Conservation (phyloP, 2,888 invertebrate species). For the Ischnura elegans region DNA sequence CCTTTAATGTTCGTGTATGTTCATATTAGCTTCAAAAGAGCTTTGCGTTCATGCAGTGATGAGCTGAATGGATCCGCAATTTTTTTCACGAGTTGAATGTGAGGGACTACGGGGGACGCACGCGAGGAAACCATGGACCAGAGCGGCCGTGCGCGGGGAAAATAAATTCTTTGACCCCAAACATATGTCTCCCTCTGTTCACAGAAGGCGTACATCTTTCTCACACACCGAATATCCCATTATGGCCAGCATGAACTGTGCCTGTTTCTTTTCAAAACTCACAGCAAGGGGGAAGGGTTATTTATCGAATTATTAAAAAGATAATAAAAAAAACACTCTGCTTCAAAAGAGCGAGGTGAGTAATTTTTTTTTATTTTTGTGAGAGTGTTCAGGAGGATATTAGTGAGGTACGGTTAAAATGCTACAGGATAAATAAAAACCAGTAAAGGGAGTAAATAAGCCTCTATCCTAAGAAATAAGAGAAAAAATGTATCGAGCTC, state of each 20-base stretch:
- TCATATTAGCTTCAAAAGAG: background rate
- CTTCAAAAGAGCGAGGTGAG: background rate
- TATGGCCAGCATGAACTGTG: background rate
- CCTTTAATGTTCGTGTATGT: background rate
- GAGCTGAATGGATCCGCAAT: background rate
- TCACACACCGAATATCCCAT: background rate
- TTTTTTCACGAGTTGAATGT: background rate
- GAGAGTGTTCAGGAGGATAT: background rate
- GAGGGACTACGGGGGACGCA: background rate
- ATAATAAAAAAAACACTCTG: background rate
- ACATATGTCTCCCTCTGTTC: background rate
- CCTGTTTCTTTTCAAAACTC: background rate
- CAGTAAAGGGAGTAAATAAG: background rate
- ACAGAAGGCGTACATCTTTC: background rate
- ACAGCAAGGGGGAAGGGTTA: background rate
- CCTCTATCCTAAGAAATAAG: background rate
- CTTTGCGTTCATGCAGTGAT: background rate
- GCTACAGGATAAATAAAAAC: background rate
- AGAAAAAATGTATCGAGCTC: background rate
- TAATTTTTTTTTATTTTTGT: background rate
- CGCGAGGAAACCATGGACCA: background rate
- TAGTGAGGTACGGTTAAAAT: background rate
- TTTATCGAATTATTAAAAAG: background rate
- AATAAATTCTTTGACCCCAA: background rate
- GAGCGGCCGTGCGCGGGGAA: background rate